Conservation (phyloP, 2,888 invertebrate species). For the Anticlea derivata region DNA sequence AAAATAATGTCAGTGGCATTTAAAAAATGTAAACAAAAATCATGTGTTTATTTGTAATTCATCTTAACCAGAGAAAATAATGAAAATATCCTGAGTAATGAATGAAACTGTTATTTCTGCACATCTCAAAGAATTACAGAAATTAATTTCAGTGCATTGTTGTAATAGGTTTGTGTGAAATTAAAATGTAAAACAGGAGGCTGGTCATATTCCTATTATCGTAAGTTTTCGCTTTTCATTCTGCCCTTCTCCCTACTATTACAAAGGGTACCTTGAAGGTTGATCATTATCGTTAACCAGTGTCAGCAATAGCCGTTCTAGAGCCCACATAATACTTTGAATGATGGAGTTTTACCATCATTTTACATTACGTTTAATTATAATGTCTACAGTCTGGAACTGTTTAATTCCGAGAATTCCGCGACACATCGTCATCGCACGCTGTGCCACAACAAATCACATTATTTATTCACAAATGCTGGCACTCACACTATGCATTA, state of each 20-base stretch:
- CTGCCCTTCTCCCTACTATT: too few relatives aligned
- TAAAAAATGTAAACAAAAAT: slow-evolving; percentile 20
- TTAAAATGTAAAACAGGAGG: not conserved
- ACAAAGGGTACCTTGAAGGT: too few relatives aligned
- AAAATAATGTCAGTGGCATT: not conserved
- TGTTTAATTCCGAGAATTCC: slow-evolving; percentile 21
- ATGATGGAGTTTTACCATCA: not conserved
- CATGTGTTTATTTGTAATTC: slow-evolving; percentile 6
- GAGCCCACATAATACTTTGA: not conserved
- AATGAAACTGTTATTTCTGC: not conserved
- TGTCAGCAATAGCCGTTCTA: not conserved
- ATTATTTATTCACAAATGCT: slow-evolving; percentile 57
- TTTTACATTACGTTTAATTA: not conserved
- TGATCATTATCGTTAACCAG: too few relatives aligned
- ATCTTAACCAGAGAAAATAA: too few relatives aligned
- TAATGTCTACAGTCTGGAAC: slow-evolving; percentile 3
- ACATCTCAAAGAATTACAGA: too few relatives aligned
- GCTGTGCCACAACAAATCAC: slow-evolving; percentile 39
- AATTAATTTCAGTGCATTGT: not conserved
- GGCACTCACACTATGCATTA: slow-evolving; percentile 58
- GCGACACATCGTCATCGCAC: slow-evolving; percentile 26
- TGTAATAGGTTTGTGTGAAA: not conserved
- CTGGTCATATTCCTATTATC: not conserved
- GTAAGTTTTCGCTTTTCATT: too few relatives aligned
- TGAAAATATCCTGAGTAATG: not conserved